A percentile compares a stretch with the other conserved stretches of the same genome.
These are phyloP conservation scores for Camelus dromedarius DNA, from an alignment of 2,113 vertebrate genomes.

Conservation along the genomic window DNA sequence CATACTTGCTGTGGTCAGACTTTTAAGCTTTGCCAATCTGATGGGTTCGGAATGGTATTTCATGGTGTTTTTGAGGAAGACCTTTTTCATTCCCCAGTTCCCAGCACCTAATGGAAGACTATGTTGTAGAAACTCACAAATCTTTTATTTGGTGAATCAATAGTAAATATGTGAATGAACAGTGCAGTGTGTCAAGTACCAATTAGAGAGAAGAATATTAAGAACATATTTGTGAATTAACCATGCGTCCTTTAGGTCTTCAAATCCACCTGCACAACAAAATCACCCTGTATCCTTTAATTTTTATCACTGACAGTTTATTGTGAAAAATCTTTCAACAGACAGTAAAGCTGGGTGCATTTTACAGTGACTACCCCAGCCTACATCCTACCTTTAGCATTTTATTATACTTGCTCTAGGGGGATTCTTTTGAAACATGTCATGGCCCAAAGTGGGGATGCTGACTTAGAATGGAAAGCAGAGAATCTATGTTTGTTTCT, in stretches of 20 bases:
- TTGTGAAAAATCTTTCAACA: constrained; percentile 15
- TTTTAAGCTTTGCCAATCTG: not conserved
- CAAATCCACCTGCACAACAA: not conserved
- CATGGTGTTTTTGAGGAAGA: not conserved
- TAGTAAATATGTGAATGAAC: not conserved
- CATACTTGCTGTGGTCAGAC: not conserved
- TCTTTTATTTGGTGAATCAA: not conserved
- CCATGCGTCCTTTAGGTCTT: not conserved
- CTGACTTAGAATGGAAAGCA: not conserved
- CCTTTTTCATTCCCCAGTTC: not conserved
- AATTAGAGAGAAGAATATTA: not conserved
- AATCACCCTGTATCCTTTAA: not conserved
- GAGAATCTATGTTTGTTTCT: constrained; percentile 43
- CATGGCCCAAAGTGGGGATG: not conserved
- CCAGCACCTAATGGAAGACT: not conserved
- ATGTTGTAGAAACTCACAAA: not conserved
- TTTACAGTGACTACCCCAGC: not conserved
- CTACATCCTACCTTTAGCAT: not conserved
- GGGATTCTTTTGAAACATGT: not conserved
- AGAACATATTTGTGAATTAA: not conserved
- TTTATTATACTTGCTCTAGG: not conserved
- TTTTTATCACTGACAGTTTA: not conserved
- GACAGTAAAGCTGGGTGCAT: not conserved
- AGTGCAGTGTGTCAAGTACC: not conserved
- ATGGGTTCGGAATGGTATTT: not conserved